phyloP scores from a whole-genome alignment of 2,888 invertebrate species.

The Amorpha juglandis region DNA sequence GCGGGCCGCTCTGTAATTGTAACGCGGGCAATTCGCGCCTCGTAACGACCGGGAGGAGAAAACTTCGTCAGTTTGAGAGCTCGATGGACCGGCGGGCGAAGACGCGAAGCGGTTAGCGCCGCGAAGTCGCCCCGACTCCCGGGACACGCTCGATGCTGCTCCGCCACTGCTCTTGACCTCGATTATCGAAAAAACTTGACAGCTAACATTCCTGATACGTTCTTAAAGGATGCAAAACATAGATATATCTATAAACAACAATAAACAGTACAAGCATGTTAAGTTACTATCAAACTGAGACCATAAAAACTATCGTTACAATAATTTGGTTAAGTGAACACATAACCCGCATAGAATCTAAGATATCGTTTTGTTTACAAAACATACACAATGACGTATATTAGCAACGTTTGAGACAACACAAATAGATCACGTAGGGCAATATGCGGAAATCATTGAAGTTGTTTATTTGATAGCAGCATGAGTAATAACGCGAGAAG shows the following conservation, averaged over 20 bases:
- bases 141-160: slow-evolving; percentile 25
- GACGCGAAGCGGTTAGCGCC: slow-evolving; percentile 4
- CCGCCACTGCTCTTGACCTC: slow-evolving; percentile 2
- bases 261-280: no score
- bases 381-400: slow-evolving; percentile 28
- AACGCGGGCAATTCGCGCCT: slow-evolving; percentile 83
- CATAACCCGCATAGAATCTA: slow-evolving; percentile 7
- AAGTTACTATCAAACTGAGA: background rate
- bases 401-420: slow-evolving; percentile 27
- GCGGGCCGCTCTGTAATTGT: slow-evolving; percentile 82
- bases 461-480: slow-evolving; percentile 52
- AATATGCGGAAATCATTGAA: slow-evolving; percentile 42
- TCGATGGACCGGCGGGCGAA: slow-evolving; percentile 43
- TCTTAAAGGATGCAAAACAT: background rate
- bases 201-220: background rate
- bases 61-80: slow-evolving; percentile 78
- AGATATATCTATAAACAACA: no score
- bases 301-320: slow-evolving; percentile 23
- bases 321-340: slow-evolving; percentile 19
- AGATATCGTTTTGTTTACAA: slow-evolving; percentile 26
- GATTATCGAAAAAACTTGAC: slow-evolving; percentile 11
- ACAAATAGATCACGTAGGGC: slow-evolving; percentile 31
- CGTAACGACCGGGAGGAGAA: slow-evolving; percentile 80
- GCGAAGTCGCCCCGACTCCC: slow-evolving; percentile 40
- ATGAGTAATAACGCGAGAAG: slow-evolving; percentile 53